Base-by-base conservation (phyloP, 1,140 invertebrate genomes). In the Paralvinella palmiformis region DNA sequence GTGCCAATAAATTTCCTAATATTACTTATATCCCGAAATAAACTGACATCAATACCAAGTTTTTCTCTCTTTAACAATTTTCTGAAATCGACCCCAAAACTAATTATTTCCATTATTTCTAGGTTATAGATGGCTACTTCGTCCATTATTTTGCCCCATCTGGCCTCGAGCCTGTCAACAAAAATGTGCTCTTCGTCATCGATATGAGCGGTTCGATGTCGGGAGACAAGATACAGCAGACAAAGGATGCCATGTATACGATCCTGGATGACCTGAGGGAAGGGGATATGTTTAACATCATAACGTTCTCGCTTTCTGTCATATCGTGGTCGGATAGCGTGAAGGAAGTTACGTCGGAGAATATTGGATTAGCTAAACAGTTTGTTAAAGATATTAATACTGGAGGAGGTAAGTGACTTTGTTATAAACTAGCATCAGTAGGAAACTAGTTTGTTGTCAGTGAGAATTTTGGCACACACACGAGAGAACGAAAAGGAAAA, bases 101-200 rank as follows among this genome's bases (percentile, higher is more conserved):
- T 24, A 10, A 7, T 58, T 58, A 13, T 58, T 33, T 58, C 33
- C 33, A 10, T 58, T 58, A 17, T 59, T 59, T 68, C 2, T 75
- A 88, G 85, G 81, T 88, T 4, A 85, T 87, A 65, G 86, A 89
- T 68, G 89, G 88, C 0, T 89, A 89, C 75, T 90, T 90, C 76
- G 87, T 90, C 2, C 88, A 90, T 70, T 89, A 88, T 79, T 88
- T 89, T 70, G 84, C 87, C 1, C 88, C 88, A 1, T 66, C 73
- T n/a, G 76, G 76, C 35, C 75, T 88, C 56, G 45, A 68, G 13
- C 78, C 83, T 33, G 74, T 89, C 36, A 81, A 78, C 15, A 88
- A 88, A 73, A 85, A 88, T 71, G 86, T 87, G 0, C 82, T 88
- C 13, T 89, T 89, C 72, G 84, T 88, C 2, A 79, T 89, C 66